These are phyloP conservation scores for Carlito syrichta DNA, from an alignment of 2,113 vertebrate species.

Conservation along the genomic window DNA sequence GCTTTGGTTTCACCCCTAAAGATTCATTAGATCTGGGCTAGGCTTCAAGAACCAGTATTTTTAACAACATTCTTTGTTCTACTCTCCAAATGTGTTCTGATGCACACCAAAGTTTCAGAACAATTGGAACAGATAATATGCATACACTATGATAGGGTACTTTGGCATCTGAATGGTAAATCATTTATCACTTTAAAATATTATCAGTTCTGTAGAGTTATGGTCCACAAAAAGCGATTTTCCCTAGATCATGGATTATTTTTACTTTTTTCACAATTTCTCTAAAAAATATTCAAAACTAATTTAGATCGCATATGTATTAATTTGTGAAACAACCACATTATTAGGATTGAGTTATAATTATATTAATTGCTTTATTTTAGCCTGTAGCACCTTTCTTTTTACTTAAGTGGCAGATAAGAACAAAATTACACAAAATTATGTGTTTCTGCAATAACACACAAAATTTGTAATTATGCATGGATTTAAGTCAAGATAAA, in stretches of 20 bases:
- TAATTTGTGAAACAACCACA: neutral
- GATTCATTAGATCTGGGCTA: neutral
- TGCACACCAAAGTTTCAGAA: neutral
- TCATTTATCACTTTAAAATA: neutral
- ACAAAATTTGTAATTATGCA: neutral
- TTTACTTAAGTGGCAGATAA: neutral
- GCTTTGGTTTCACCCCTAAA: neutral
- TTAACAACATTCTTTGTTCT: neutral
- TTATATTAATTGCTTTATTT: neutral
- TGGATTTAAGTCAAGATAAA: neutral
- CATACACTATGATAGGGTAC: neutral
- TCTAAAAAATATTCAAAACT: neutral
- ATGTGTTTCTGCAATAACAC: neutral
- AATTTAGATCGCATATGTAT: neutral
- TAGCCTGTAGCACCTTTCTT: neutral
- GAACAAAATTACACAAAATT: too few species aligned
- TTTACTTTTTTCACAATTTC: neutral
- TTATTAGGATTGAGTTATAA: neutral
- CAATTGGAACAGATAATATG: neutral
- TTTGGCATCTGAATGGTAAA: neutral
- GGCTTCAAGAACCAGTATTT: neutral
- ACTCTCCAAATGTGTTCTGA: neutral
- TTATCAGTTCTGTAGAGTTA: neutral
- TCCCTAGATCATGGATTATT: neutral
- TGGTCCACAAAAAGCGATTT: neutral